phyloP scores from a whole-genome alignment of 2,113 vertebrate species.

The Hemicordylus capensis region DNA sequence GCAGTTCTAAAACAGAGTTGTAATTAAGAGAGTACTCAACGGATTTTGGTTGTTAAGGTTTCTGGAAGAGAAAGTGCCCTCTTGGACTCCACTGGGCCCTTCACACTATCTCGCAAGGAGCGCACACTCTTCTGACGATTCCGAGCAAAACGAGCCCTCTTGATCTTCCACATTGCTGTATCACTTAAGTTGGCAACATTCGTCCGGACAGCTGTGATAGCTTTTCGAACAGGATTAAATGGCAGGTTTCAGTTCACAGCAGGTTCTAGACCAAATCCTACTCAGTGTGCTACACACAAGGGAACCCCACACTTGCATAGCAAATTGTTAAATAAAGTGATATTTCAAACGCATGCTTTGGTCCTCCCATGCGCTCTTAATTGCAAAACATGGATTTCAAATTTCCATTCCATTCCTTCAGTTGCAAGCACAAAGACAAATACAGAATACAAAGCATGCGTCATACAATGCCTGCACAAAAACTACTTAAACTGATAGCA shows the following conservation, averaged over 20 bases:
- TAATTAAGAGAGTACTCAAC: conserved; percentile 83
- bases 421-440: not conserved
- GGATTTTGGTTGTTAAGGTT: conserved; percentile 90
- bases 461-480: too few species aligned
- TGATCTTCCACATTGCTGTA: conserved; percentile 97
- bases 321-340: conserved; percentile 33
- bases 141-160: conserved; percentile 95
- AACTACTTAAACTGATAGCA: not conserved
- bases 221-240: conserved; percentile 79
- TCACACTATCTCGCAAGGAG: conserved; percentile 95
- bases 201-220: conserved; percentile 96
- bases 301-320: conserved; percentile 21
- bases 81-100: conserved; percentile 88
- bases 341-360: not conserved
- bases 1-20: not conserved
- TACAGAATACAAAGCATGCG: not conserved
- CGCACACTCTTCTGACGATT: conserved; percentile 97
- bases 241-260: conserved; percentile 62
- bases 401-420: not conserved
- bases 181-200: conserved; percentile 98
- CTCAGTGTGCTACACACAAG: conserved; percentile 37
- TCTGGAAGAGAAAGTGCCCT: conserved; percentile 95
- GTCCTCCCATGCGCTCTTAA: not conserved
- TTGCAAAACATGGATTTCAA: not conserved
- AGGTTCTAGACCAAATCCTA: conserved; percentile 11